Evolutionary conservation across 2,113 vertebrate genomes (phyloP).

Genomic region (Leptobrachium ailaonicum): DNA sequence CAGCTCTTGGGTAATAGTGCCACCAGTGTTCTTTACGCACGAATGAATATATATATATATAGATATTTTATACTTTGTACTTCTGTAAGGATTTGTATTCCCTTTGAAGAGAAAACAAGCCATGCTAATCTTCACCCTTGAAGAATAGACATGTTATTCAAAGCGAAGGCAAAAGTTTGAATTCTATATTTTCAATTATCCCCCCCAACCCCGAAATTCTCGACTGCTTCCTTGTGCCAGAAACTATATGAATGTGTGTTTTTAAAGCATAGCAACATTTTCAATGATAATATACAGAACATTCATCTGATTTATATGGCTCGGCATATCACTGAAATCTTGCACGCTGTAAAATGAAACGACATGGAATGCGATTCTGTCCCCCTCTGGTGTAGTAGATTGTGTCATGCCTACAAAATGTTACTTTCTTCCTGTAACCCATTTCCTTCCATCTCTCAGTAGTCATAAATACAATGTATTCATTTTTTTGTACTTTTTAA

Average conservation of each 20-base stretch:
- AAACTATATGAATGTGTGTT: not conserved
- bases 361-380: conserved; percentile 21
- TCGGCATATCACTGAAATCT: conserved; percentile 18
- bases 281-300: conserved; percentile 14
- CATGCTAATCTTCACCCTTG: too few relatives aligned
- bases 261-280: conserved; percentile 10
- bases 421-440: conserved; percentile 20
- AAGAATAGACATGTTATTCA: too few relatives aligned
- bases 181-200: too few relatives aligned
- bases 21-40: too few relatives aligned
- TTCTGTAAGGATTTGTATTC: too few relatives aligned
- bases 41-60: too few relatives aligned
- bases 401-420: conserved; percentile 26
- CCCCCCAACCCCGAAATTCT: too few relatives aligned
- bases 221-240: too few relatives aligned
- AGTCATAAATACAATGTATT: conserved; percentile 2
- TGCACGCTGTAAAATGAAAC: conserved; percentile 31
- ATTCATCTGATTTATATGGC: not conserved
- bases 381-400: conserved; percentile 23
- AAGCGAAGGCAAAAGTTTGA: too few relatives aligned
- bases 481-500: not conserved
- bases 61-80: too few relatives aligned
- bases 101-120: too few relatives aligned
- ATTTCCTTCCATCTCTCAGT: conserved; percentile 15
- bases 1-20: too few relatives aligned